These are phyloP conservation scores for Peucedramus taeniatus DNA, from an alignment of 2,113 vertebrate genomes.

Conservation along the genomic window DNA sequence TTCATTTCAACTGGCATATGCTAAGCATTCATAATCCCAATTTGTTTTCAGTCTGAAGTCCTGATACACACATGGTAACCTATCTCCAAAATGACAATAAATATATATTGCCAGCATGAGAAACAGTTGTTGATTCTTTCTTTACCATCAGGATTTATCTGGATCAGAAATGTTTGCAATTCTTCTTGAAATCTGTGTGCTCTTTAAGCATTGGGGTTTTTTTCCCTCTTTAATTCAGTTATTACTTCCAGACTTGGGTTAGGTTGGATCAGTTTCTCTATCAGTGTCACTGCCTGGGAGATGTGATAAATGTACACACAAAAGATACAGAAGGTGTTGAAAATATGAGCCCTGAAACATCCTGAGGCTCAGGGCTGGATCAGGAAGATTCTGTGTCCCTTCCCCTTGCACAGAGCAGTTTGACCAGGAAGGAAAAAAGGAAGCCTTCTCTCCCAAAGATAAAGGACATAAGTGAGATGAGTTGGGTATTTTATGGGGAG, in stretches of 20 bases:
- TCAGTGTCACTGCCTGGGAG: neutral
- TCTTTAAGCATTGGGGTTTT: neutral
- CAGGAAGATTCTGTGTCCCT: neutral
- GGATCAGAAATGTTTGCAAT: neutral
- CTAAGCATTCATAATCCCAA: neutral
- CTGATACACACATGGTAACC: constrained; percentile 46
- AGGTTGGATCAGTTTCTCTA: neutral
- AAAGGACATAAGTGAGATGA: neutral
- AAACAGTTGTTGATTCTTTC: neutral
- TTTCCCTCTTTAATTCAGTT: neutral
- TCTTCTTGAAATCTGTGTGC: neutral
- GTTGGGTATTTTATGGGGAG: neutral
- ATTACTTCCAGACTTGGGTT: neutral
- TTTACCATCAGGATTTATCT: neutral
- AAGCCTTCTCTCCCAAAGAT: neutral
- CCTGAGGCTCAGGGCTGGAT: neutral
- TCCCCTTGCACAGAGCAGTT: neutral
- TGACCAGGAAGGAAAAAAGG: neutral
- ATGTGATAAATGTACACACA: neutral
- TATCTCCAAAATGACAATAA: constrained; percentile 65
- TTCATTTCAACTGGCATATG: neutral
- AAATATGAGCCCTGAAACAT: neutral
- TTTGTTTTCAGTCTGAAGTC: constrained; percentile 10
- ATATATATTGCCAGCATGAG: constrained; percentile 58
- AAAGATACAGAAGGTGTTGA: neutral